Evolutionary conservation across 1,140 invertebrate species (phyloP).

Genomic region (Belonocnema kinseyi): DNA sequence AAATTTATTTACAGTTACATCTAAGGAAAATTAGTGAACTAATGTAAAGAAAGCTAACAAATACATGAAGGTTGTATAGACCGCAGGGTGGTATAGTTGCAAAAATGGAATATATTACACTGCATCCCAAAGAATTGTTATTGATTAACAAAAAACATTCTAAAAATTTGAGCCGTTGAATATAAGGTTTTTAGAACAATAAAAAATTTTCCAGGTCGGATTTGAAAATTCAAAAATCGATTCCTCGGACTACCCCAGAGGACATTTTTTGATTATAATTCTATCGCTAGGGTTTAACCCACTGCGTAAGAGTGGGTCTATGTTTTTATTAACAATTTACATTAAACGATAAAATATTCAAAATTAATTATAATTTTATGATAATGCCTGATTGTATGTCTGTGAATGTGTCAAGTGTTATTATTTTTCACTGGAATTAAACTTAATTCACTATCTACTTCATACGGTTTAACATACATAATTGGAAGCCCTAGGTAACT

Average conservation of each 20-base stretch:
- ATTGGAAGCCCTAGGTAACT: conserved; percentile 76
- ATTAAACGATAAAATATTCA: conserved; percentile 72
- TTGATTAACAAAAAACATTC: too few relatives aligned
- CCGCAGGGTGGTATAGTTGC: too few relatives aligned
- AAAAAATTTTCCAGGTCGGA: background rate
- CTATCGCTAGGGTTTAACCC: conserved; percentile 45
- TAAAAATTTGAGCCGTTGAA: too few relatives aligned
- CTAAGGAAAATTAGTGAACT: too few relatives aligned
- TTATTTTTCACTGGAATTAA: conserved; percentile 61
- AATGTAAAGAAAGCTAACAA: too few relatives aligned
- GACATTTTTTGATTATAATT: conserved; percentile 42
- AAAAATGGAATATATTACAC: too few relatives aligned
- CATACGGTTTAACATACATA: conserved; percentile 73
- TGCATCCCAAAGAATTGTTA: too few relatives aligned
- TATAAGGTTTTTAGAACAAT: background rate
- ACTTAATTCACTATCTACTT: conserved; percentile 73
- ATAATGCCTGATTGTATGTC: conserved; percentile 44
- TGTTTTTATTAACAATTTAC: conserved; percentile 71
- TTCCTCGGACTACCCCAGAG: background rate
- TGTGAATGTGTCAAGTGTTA: conserved; percentile 47
- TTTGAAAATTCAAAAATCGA: background rate
- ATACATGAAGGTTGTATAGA: too few relatives aligned
- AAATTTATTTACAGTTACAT: too few relatives aligned
- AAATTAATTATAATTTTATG: conserved; percentile 54
- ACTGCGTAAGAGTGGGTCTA: conserved; percentile 55